phyloP scores from a whole-genome alignment of 1,140 invertebrate genomes.

The Drosophila baimaii region DNA sequence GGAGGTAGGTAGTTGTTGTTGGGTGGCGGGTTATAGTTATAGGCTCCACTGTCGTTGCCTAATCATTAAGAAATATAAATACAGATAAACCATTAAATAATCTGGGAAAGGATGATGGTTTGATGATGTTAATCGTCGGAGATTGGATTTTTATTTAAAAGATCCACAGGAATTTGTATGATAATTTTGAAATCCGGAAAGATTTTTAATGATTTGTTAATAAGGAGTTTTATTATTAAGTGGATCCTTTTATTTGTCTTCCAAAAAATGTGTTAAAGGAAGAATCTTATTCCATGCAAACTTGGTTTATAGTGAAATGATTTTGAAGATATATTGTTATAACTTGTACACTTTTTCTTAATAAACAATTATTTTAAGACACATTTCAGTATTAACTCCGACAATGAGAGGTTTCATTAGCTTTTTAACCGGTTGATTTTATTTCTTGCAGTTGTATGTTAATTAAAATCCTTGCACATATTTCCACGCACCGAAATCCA shows the following conservation, averaged over 20 bases:
- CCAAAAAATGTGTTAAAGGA: no score
- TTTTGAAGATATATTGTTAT: background rate
- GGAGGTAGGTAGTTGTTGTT: conserved; percentile 36
- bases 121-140: no score
- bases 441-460: background rate
- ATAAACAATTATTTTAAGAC: background rate
- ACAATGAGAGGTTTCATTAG: no score
- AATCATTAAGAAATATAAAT: background rate
- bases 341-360: background rate
- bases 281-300: background rate
- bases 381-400: background rate
- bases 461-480: background rate
- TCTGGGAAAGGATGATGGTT: no score
- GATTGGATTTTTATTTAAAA: no score
- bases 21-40: conserved; percentile 26
- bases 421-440: background rate
- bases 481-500: conserved; percentile 73
- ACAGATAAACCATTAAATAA: background rate
- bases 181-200: no score
- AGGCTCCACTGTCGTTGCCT: conserved; percentile 33
- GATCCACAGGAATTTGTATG: no score
- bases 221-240: no score
- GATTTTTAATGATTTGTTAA: no score
- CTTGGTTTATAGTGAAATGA: background rate
- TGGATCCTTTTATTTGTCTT: no score